Percentiles rank a stretch among this genome's conserved stretches.
Evolutionary conservation across 2,797 vertebrate species (phyloP).

Genomic region (Sebastes itinus): DNA sequence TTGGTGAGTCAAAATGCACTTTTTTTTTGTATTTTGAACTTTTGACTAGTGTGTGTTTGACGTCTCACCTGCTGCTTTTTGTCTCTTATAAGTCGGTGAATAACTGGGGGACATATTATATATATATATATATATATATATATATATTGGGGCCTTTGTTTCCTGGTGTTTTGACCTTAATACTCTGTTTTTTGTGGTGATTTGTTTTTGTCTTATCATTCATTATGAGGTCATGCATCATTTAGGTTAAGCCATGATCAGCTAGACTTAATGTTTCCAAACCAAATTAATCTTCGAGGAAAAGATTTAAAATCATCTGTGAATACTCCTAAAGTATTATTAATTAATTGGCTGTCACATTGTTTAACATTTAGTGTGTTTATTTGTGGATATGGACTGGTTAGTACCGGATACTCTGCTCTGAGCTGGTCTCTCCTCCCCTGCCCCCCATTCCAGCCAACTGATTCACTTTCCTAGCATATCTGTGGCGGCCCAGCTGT

Average conservation of each 20-base stretch:
- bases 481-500: conserved; percentile 84
- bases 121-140: background rate
- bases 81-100: background rate
- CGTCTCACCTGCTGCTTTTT: conserved; percentile 5
- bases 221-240: conserved; percentile 58
- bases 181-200: conserved; percentile 62
- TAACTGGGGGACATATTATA: conserved; percentile 10
- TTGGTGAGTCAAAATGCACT: conserved; percentile 67
- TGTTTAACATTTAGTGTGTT: conserved; percentile 14
- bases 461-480: conserved; percentile 82
- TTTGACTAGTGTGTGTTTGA: background rate
- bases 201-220: conserved; percentile 54
- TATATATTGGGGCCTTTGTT: conserved; percentile 28
- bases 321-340: background rate
- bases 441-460: conserved; percentile 64
- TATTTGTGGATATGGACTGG: conserved; percentile 53
- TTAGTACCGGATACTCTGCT: conserved; percentile 43
- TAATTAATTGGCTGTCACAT: background rate
- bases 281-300: conserved; percentile 51
- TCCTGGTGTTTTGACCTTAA: conserved; percentile 63
- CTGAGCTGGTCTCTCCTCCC: conserved; percentile 41
- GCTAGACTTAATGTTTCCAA: conserved; percentile 57
- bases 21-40: background rate
- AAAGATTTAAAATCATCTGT: conserved; percentile 18
- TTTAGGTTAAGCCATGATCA: conserved; percentile 77